phyloP scores from a whole-genome alignment of 1,140 invertebrate species.

The Hypothenemus hampei region DNA sequence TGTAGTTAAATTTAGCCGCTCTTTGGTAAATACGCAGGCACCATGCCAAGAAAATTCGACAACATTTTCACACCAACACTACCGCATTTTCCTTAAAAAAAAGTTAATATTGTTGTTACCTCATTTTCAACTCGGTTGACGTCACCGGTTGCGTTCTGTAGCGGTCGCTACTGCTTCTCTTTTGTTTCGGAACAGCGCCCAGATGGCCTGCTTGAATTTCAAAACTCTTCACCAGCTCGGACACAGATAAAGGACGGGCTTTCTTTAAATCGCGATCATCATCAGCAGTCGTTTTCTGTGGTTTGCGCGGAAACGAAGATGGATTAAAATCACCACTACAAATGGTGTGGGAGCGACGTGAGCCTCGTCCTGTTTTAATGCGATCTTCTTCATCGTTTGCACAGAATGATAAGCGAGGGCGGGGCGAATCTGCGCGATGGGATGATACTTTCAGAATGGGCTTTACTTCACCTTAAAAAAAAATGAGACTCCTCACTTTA shows the following conservation, averaged over 20 bases:
- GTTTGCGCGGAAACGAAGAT: conserved; percentile 17
- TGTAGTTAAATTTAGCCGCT: too few species aligned
- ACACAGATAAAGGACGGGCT: conserved; percentile 39
- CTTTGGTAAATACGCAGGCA: too few species aligned
- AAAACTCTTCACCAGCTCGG: conserved; percentile 39
- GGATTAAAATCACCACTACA: conserved; percentile 37
- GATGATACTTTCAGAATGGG: conserved; percentile 55
- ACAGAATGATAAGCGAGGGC: conserved; percentile 54
- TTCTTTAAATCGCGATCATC: conserved; percentile 31
- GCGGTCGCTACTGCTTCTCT: conserved; percentile 48
- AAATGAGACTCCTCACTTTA: not conserved
- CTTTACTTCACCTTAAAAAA: conserved; percentile 45
- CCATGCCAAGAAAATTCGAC: too few species aligned
- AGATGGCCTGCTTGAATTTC: too few species aligned
- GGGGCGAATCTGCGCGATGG: conserved; percentile 52
- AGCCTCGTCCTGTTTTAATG: conserved; percentile 23
- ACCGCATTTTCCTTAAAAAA: too few species aligned
- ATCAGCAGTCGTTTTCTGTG: too few species aligned
- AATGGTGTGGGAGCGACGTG: conserved; percentile 36
- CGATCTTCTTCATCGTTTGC: conserved; percentile 31
- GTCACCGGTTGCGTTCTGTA: conserved; percentile 65
- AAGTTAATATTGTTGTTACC: too few species aligned
- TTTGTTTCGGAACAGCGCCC: conserved; percentile 47
- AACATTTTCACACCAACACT: too few species aligned
- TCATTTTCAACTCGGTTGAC: conserved; percentile 55